phyloP scores from a whole-genome alignment of 2,888 invertebrate species.

The Leucophora obtusa region DNA sequence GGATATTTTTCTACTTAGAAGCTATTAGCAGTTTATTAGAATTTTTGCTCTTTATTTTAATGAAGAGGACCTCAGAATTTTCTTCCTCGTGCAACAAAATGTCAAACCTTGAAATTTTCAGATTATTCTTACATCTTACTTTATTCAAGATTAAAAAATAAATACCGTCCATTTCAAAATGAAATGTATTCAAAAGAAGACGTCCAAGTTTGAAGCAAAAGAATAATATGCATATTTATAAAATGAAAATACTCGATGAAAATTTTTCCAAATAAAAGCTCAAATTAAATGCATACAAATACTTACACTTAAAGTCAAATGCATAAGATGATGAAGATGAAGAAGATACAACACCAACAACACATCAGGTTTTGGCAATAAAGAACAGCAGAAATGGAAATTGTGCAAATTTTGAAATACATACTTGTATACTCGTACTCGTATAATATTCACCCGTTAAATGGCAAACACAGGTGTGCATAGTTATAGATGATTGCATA shows the following conservation, averaged over 20 bases:
- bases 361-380: slow-evolving; percentile 8
- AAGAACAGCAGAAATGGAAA: slow-evolving; percentile 19
- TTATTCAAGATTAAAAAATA: too few species aligned
- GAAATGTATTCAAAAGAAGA: not conserved
- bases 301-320: not conserved
- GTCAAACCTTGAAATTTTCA: too few species aligned
- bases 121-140: too few species aligned
- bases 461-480: slow-evolving; percentile 62
- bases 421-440: slow-evolving; percentile 16
- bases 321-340: not conserved
- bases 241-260: slow-evolving; percentile 41
- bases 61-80: too few species aligned
- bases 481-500: slow-evolving; percentile 63
- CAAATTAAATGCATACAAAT: slow-evolving; percentile 62
- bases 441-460: slow-evolving; percentile 25
- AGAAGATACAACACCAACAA: slow-evolving; percentile 5
- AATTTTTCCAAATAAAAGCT: slow-evolving; percentile 20
- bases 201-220: slow-evolving; percentile 1
- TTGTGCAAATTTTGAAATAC: slow-evolving; percentile 50
- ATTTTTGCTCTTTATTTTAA: not conserved
- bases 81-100: too few species aligned
- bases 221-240: slow-evolving; percentile 59
- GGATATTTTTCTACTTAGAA: not conserved
- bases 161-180: not conserved
- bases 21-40: not conserved